Evolutionary conservation across 92 coral and sea anemone species (phyloP).

Genomic region (Bergia puertoricense): DNA sequence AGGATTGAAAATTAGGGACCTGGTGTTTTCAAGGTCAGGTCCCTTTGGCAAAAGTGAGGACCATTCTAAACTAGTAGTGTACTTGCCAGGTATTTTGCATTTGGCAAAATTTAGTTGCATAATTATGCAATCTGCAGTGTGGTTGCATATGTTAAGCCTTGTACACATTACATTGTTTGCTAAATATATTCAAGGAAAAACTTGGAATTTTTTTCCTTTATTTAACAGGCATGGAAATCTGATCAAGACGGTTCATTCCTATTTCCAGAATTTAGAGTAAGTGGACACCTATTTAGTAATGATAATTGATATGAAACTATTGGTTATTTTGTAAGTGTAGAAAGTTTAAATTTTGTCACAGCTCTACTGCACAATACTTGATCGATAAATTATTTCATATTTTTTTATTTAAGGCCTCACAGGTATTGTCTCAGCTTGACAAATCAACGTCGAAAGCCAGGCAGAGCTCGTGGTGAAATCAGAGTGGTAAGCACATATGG

Average conservation of each 20-base stretch:
- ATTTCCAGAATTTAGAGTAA: slow-evolving; percentile 42
- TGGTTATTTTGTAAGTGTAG: not conserved
- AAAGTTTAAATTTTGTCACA: not conserved
- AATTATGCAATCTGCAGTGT: too few species aligned
- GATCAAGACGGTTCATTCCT: slow-evolving; percentile 31
- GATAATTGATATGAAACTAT: not conserved
- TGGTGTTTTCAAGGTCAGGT: too few species aligned
- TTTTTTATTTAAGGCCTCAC: slow-evolving; percentile 18
- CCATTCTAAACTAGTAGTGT: too few species aligned
- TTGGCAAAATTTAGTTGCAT: too few species aligned
- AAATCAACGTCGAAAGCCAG: slow-evolving; percentile 8
- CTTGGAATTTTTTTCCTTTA: not conserved
- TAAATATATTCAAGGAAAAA: too few species aligned
- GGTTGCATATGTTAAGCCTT: too few species aligned
- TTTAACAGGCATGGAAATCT: slow-evolving; percentile 41
- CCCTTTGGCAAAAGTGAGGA: too few species aligned
- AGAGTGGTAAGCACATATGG: slow-evolving; percentile 17
- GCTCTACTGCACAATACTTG: not conserved
- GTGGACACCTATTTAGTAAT: not conserved
- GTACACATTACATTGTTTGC: not conserved
- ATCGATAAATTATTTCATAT: not conserved
- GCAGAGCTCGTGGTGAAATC: slow-evolving; percentile 8
- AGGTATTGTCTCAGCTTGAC: slow-evolving; percentile 36
- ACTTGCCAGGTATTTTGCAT: too few species aligned
- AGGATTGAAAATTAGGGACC: too few species aligned